Evolutionary conservation across 2,888 invertebrate genomes (phyloP).

Genomic region (Apamea monoglypha): DNA sequence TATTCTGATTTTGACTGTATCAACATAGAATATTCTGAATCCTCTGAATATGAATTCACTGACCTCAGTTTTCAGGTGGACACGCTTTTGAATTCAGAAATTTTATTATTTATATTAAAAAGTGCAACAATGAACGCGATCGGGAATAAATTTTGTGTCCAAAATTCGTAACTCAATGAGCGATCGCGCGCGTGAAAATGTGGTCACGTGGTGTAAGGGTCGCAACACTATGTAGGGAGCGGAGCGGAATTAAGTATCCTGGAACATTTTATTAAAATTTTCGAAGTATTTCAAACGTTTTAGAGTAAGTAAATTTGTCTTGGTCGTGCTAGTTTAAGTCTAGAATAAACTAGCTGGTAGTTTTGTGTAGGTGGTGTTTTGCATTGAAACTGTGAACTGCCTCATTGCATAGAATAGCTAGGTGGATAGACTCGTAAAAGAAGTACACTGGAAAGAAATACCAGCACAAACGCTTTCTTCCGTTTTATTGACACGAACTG

Average conservation of each 20-base stretch:
- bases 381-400: background rate
- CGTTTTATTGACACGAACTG: background rate
- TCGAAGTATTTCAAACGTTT: background rate
- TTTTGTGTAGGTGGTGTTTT: background rate
- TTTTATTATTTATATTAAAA: conserved; percentile 48
- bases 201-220: conserved; percentile 72
- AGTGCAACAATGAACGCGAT: conserved; percentile 65
- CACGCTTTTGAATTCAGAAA: conserved; percentile 21
- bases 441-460: background rate
- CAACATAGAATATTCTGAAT: background rate
- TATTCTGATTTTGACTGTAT: conserved; percentile 11
- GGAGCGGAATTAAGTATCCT: conserved; percentile 29
- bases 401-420: background rate
- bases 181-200: conserved; percentile 70
- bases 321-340: background rate
- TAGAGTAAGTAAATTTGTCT: background rate
- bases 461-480: too few species aligned
- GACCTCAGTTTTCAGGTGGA: background rate
- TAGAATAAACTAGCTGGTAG: background rate
- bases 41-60: conserved; percentile 1
- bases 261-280: background rate
- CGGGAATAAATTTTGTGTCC: conserved; percentile 72
- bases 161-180: conserved; percentile 76
- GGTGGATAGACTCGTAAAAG: background rate
- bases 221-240: conserved; percentile 21